Conservation (phyloP, 1,140 invertebrate genomes). For the Panulirus ornatus region DNA sequence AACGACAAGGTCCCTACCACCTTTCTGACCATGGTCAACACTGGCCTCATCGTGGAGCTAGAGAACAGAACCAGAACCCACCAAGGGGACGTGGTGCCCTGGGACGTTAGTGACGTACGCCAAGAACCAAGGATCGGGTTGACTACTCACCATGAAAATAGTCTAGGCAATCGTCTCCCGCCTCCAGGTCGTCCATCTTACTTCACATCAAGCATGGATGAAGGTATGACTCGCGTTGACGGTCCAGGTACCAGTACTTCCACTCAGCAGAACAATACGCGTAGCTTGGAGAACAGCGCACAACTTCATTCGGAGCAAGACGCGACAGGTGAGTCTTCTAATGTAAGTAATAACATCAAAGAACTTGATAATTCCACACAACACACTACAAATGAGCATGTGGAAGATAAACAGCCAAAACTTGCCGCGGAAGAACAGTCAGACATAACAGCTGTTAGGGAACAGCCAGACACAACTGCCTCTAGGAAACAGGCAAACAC, state of each 20-base stretch:
- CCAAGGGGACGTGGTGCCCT: not conserved
- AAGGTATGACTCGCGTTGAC: not conserved
- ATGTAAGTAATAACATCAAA: not conserved
- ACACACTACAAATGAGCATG: no score
- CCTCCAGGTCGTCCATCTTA: not conserved
- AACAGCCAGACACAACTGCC: no score
- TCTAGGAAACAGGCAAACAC: no score
- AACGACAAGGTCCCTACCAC: not conserved
- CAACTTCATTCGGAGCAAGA: not conserved
- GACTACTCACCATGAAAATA: not conserved
- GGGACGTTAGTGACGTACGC: not conserved
- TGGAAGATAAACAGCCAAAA: not conserved
- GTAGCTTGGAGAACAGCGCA: not conserved
- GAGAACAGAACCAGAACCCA: not conserved
- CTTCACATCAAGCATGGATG: not conserved
- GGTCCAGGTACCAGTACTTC: not conserved
- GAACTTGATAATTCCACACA: not conserved
- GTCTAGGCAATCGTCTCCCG: not conserved
- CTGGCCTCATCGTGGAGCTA: not conserved
- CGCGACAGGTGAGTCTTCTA: not conserved
- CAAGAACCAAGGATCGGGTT: not conserved
- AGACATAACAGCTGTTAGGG: not conserved
- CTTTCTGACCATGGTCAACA: slow-evolving; percentile 6
- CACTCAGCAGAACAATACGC: not conserved
- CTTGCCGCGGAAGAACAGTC: not conserved